Base-by-base conservation (phyloP, 2,888 invertebrate species). In the Meandrusa payeni region DNA sequence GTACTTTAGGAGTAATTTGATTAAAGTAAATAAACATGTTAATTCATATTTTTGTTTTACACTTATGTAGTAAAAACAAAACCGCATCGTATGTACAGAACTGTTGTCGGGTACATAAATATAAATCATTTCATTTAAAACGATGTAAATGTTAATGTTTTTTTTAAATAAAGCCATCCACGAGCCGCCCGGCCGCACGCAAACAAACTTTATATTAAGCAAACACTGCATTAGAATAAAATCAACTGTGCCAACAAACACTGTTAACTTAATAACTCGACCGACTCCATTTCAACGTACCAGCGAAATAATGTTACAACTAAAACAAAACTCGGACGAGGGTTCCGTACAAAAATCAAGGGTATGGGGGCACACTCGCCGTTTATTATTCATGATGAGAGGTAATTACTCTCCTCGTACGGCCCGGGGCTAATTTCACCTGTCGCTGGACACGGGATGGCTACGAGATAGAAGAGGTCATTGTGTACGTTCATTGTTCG, bases 311-410 rank as follows among this genome's bases (percentile, higher is more conserved):
- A 26, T 17, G n/a, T 9, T 9, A 4, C 17, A 29, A 36, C 34
- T 12, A 15, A 29, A 36, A 23, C 28, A 42, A 36, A 36, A 42
- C 20, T 13, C 33, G 10, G 10, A 13, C 20, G 20, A 23, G 15
- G 13, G 41, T 28, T 20, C n/a, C 5, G 15, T 20, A 5, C 23
- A 26, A 29, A 37, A 24, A 43, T 29, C 31, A 31, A 29, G 28
- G 22, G 36, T 6, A 9, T 9, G 19, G 24, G 12, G 5, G 6
- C 37, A 24, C 7, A 34, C 27, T 7, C 17, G 27, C n/a, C 5
- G 36, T 36, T 37, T 31, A 37, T 43, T 31, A 43, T 43, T 37
- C 42, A 43, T 13, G 42, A 23, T 17, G 36, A 26, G 37, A 31
- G 17, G 29, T 31, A 31, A 43, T 43, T 37, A 37, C 24, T 26